Percentiles rank a stretch among this genome's conserved stretches.
These are phyloP conservation scores for Sardinella longiceps DNA, from an alignment of 2,797 vertebrate genomes.

Conservation along the genomic window DNA sequence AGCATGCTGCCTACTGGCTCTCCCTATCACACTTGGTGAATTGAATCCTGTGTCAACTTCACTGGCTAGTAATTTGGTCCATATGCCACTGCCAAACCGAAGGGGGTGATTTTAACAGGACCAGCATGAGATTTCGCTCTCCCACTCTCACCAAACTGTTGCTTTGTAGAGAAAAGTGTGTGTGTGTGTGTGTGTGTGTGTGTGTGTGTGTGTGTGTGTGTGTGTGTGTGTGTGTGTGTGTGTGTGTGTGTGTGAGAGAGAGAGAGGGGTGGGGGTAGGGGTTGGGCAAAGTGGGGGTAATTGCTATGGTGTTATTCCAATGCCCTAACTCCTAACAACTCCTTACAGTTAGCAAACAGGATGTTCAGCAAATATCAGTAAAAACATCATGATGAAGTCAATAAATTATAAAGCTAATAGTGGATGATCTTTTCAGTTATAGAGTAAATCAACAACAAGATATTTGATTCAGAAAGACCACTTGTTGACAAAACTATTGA, in stretches of 20 bases:
- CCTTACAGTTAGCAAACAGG: neutral
- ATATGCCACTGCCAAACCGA: constrained; percentile 44
- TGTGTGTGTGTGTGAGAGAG: neutral
- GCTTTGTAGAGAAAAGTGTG: neutral
- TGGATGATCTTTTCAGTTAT: neutral
- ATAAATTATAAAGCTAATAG: neutral
- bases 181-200: no score
- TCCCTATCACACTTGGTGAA: constrained; percentile 15
- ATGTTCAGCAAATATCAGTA: neutral
- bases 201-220: neutral
- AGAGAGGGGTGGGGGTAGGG: neutral
- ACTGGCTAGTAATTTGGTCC: constrained; percentile 37
- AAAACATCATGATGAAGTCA: neutral
- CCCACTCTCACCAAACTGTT: neutral
- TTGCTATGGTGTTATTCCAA: neutral
- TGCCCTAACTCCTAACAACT: neutral
- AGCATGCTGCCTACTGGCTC: neutral
- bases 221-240: no score
- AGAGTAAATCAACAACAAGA: neutral
- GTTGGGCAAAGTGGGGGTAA: neutral
- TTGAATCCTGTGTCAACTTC: constrained; percentile 31
- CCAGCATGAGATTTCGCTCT: constrained; percentile 17
- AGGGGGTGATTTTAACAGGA: constrained; percentile 38
- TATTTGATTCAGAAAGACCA: neutral
- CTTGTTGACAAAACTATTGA: neutral